Percentiles rank a stretch among this genome's conserved stretches.
phyloP scores from a whole-genome alignment of 1,140 invertebrate genomes.

The Venturia canescens region DNA sequence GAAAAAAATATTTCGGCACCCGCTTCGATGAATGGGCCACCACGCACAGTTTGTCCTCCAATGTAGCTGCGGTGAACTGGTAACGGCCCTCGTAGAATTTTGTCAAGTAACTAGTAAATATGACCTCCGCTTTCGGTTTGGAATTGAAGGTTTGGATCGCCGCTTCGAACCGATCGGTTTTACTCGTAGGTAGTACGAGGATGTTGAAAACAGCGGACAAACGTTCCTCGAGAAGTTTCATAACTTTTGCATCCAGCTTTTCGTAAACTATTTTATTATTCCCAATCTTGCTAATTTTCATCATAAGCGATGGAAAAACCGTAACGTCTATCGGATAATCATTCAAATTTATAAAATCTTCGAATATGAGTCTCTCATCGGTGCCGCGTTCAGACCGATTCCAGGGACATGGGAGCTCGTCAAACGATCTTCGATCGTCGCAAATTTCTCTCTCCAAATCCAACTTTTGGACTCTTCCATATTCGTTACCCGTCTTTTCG shows the following conservation, averaged over 20 bases:
- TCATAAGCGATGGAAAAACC: slow-evolving; percentile 57
- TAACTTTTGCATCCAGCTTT: slow-evolving; percentile 51
- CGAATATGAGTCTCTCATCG: slow-evolving; percentile 49
- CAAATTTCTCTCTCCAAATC: neutral
- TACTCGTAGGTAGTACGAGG: neutral
- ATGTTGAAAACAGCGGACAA: slow-evolving; percentile 56
- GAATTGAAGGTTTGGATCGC: slow-evolving; percentile 45
- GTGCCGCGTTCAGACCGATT: neutral
- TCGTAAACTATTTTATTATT: neutral
- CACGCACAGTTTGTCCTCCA: slow-evolving; percentile 61
- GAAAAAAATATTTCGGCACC: slow-evolving; percentile 62
- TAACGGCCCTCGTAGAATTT: slow-evolving; percentile 52
- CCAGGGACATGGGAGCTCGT: too few species aligned
- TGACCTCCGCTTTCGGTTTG: slow-evolving; percentile 48
- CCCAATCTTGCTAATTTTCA: slow-evolving; percentile 34
- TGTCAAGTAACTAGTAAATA: slow-evolving; percentile 60
- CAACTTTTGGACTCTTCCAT: slow-evolving; percentile 44
- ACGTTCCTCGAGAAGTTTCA: slow-evolving; percentile 51
- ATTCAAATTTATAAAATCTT: slow-evolving; percentile 59
- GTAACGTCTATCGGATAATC: slow-evolving; percentile 58
- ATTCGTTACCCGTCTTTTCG: slow-evolving; percentile 32
- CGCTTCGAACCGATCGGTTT: slow-evolving; percentile 55
- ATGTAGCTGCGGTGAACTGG: slow-evolving; percentile 54
- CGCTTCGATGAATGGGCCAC: slow-evolving; percentile 55
- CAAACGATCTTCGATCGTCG: neutral